Evolutionary conservation across 1,140 invertebrate genomes (phyloP), one percentile per base, ranked within the genome.

Genomic region (Zophobas morio): DNA sequence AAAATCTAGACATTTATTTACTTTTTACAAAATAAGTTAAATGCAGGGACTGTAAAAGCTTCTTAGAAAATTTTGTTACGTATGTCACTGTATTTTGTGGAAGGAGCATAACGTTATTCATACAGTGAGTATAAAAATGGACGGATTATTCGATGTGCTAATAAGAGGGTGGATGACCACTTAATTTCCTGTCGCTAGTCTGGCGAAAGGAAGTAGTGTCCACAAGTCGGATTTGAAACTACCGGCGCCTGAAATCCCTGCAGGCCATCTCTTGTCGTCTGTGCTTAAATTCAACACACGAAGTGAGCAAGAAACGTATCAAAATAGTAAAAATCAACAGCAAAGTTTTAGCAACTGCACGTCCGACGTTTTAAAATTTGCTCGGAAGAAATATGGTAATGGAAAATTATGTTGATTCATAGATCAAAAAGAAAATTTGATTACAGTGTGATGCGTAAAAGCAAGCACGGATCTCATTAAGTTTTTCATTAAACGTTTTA

Each of bases 401-500:
- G 36, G 35, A 63, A 63, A 63, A 8, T 63, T 39, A 63, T 39
- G 57, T n/a, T 63, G 35, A 63, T 63, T 39, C 4, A 63, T 63
- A 63, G 35, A 37, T 63, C 57, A 40, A 4, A 66, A 32, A 66
- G 39, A 66, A 66, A 66, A 42, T 42, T 66, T n/a, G 60, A 66
- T 66, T 40, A 42, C 37, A 66, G 39, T 66, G 60, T 66, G 60
- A 66, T 66, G 35, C 60, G 6, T 32, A 66, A 46, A 66, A 66
- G 39, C 0, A 66, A 42, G 60, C 35, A 54, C 37, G 72, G 33
- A 42, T 74, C 53, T 60, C 72, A 74, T 74, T 74, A 74, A 42
- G 56, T 57, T 57, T 74, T 74, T 74, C 72, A 74, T 74, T 74
- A 77, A 72, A 57, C 42, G 73, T 57, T 47, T 77, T 77, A 77